These are phyloP conservation scores for Helicoverpa assulta DNA, from an alignment of 2,888 invertebrate species.

Conservation along the genomic window DNA sequence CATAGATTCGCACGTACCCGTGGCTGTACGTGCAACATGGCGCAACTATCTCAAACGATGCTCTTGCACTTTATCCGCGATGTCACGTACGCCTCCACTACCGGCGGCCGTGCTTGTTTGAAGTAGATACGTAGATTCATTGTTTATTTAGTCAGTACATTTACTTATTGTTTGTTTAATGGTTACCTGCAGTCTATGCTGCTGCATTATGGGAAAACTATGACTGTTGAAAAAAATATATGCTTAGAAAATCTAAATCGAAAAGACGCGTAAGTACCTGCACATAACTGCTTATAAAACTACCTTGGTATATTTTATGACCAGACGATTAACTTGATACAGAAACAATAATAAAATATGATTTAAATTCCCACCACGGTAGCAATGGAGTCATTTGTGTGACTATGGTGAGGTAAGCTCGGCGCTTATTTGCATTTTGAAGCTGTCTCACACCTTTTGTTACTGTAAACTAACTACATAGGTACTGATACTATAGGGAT, in stretches of 20 bases:
- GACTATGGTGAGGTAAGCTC: conserved; percentile 5
- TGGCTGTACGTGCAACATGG: conserved; percentile 42
- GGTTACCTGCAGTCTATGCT: no score
- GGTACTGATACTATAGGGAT: no score
- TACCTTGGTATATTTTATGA: not conserved
- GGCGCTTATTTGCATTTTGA: not conserved
- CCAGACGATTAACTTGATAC: not conserved
- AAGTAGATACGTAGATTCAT: conserved; percentile 21
- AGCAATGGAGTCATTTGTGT: not conserved
- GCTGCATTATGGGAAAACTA: no score
- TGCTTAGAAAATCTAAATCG: no score
- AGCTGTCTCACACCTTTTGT: no score
- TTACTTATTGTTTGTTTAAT: not conserved
- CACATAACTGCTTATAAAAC: no score
- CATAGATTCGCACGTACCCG: conserved; percentile 44
- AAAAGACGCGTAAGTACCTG: no score
- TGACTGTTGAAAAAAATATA: no score
- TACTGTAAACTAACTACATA: no score
- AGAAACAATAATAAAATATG: conserved; percentile 29
- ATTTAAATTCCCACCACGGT: conserved; percentile 40
- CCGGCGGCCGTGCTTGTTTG: conserved; percentile 4
- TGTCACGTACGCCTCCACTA: conserved; percentile 38
- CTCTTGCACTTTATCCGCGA: conserved; percentile 41
- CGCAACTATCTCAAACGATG: conserved; percentile 28
- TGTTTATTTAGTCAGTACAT: conserved; percentile 28